Percentiles rank a stretch among this genome's conserved stretches.
These are phyloP conservation scores for Portunus trituberculatus DNA, from an alignment of 1,140 invertebrate genomes.

Conservation along the genomic window DNA sequence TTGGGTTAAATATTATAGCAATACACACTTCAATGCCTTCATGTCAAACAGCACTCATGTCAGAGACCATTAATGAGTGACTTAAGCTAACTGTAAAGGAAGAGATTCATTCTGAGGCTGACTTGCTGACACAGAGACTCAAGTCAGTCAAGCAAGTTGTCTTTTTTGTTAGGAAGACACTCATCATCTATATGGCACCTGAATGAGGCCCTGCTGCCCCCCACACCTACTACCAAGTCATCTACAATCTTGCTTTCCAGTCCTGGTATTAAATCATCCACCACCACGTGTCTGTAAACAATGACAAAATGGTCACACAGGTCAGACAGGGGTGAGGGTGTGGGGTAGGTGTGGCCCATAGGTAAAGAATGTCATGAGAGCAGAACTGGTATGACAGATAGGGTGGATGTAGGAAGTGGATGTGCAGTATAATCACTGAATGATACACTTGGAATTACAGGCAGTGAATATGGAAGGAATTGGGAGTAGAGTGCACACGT, in stretches of 20 bases:
- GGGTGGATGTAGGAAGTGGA: too few species aligned
- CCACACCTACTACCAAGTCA: neutral
- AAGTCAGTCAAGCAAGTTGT: constrained; percentile 35
- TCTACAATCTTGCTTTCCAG: neutral
- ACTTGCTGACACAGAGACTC: neutral
- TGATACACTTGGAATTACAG: too few species aligned
- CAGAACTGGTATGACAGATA: too few species aligned
- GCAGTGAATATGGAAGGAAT: too few species aligned
- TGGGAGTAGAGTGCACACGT: too few species aligned
- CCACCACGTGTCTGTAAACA: neutral
- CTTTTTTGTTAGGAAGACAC: neutral
- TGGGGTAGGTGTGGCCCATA: too few species aligned
- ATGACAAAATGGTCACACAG: too few species aligned
- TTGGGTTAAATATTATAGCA: neutral
- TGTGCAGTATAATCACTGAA: too few species aligned
- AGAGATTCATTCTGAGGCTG: neutral
- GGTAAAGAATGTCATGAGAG: too few species aligned
- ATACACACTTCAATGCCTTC: too few species aligned
- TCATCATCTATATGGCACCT: constrained; percentile 24
- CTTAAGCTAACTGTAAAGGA: neutral
- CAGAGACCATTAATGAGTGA: neutral
- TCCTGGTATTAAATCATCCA: constrained; percentile 39
- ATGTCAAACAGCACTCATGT: neutral
- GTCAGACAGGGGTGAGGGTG: too few species aligned
- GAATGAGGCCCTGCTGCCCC: constrained; percentile 18